A percentile compares a stretch with the other conserved stretches of the same genome.
These are phyloP conservation scores for Motacilla alba DNA, from an alignment of 2,113 vertebrate species.

Conservation along the genomic window DNA sequence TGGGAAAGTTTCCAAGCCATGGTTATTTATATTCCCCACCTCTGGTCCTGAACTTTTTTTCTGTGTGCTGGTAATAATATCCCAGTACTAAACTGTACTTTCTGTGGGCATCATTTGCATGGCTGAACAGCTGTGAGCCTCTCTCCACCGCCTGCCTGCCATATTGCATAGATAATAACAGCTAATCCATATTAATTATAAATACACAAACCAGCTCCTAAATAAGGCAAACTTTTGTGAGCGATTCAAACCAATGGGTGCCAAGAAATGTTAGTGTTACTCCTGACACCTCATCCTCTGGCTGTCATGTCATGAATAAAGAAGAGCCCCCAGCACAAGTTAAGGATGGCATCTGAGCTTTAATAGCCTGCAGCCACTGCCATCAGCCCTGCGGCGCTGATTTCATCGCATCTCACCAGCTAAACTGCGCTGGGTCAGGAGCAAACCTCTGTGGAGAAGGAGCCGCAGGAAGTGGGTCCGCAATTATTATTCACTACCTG, in stretches of 20 bases:
- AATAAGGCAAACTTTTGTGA: constrained; percentile 59
- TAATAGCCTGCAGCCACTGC: constrained; percentile 58
- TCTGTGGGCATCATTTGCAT: constrained; percentile 69
- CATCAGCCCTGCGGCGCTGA: constrained; percentile 36
- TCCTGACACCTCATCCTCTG: constrained; percentile 57
- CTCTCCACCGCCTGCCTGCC: constrained; percentile 66
- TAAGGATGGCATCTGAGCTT: constrained; percentile 34
- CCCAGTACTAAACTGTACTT: constrained; percentile 62
- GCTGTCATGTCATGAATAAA: constrained; percentile 40
- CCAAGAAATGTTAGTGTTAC: constrained; percentile 62
- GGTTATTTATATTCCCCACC: constrained; percentile 43
- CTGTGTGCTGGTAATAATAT: constrained; percentile 47
- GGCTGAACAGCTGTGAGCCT: constrained; percentile 70
- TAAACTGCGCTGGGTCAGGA: constrained; percentile 21
- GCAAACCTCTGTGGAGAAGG: neutral
- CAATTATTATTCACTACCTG: neutral
- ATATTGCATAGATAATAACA: constrained; percentile 72
- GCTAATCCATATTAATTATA: constrained; percentile 78
- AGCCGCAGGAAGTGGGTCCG: neutral
- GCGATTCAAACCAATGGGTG: constrained; percentile 50
- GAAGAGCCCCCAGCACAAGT: constrained; percentile 9
- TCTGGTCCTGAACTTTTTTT: constrained; percentile 29
- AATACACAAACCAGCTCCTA: constrained; percentile 68
- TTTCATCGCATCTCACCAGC: constrained; percentile 43
- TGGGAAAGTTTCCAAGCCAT: neutral